A percentile compares a stretch with the other conserved stretches of the same genome.
These are phyloP conservation scores for Chymomyza amoena DNA, from an alignment of 2,888 invertebrate genomes.

Conservation along the genomic window DNA sequence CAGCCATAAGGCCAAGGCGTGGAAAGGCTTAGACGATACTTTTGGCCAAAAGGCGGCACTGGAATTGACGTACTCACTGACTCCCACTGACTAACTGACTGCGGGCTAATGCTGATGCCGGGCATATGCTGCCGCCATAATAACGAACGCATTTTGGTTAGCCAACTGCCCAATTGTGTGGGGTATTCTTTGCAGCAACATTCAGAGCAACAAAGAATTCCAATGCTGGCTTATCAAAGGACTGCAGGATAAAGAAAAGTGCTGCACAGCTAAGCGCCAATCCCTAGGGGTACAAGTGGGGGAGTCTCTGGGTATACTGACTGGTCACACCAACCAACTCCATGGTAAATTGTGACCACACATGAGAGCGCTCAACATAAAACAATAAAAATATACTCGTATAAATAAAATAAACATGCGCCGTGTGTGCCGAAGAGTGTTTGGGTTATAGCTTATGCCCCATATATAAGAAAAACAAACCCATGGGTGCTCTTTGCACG, in stretches of 20 bases:
- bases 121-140: slow-evolving; percentile 35
- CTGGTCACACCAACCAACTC: slow-evolving; percentile 16
- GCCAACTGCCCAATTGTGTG: not conserved
- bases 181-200: not conserved
- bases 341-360: slow-evolving; percentile 51
- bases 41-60: slow-evolving; percentile 27
- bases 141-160: slow-evolving; percentile 4
- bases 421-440: not conserved
- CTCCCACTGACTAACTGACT: not conserved
- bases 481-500: not conserved
- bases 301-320: slow-evolving; percentile 15
- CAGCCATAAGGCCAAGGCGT: not conserved
- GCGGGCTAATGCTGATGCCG: not conserved
- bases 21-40: slow-evolving; percentile 24
- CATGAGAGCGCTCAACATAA: slow-evolving; percentile 51
- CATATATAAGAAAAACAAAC: not conserved
- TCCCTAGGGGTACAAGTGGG: slow-evolving; percentile 23
- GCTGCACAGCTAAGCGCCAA: slow-evolving; percentile 2
- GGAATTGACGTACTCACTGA: not conserved
- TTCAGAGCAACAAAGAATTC: not conserved
- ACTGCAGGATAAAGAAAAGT: not conserved
- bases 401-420: not conserved
- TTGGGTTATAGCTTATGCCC: not conserved
- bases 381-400: slow-evolving; percentile 38
- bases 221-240: slow-evolving; percentile 6